These are phyloP conservation scores for Gallinago nigripennis DNA, from an alignment of 2,797 vertebrate genomes.

Conservation along the genomic window DNA sequence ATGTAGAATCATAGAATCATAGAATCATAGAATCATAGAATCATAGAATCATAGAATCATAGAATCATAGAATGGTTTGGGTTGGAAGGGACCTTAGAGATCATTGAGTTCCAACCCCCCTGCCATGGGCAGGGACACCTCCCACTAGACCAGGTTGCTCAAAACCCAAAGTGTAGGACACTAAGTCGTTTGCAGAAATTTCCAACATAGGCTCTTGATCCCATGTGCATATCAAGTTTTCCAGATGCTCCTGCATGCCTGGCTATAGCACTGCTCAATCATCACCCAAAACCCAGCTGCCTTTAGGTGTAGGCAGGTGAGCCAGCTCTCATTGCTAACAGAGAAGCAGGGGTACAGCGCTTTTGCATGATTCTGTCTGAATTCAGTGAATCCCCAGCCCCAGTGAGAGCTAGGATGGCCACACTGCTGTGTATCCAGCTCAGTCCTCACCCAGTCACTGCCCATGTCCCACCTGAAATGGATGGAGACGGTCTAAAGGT, in stretches of 20 bases:
- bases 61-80: too few species aligned
- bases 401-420: neutral
- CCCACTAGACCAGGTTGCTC: too few species aligned
- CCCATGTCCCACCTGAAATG: neutral
- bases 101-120: too few species aligned
- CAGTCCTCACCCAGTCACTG: accelerated
- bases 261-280: neutral
- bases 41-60: too few species aligned
- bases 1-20: too few species aligned
- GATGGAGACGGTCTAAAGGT: neutral
- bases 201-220: neutral
- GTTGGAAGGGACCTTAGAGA: too few species aligned
- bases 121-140: too few species aligned
- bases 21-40: too few species aligned
- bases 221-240: neutral
- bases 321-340: neutral
- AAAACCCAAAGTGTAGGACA: neutral
- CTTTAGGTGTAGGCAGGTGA: neutral
- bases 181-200: neutral
- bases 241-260: neutral
- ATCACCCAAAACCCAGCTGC: neutral
- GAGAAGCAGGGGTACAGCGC: neutral
- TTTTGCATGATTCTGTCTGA: neutral
- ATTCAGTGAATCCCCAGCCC: neutral
- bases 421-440: neutral